These are phyloP conservation scores for Hydrolagus colliei DNA, from an alignment of 2,797 vertebrate genomes.

Conservation along the genomic window DNA sequence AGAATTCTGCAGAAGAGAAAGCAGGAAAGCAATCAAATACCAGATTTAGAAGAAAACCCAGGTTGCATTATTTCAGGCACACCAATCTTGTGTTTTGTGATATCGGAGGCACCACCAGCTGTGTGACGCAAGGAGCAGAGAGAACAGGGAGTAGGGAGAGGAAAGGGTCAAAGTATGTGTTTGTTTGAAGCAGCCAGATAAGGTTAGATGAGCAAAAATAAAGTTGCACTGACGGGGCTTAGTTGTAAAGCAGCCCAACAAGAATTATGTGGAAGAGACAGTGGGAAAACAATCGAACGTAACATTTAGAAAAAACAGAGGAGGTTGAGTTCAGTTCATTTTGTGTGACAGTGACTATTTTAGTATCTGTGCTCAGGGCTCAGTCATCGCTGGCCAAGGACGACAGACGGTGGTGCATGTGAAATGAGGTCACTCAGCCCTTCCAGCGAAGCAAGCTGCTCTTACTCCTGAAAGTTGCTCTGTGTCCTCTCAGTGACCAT, in stretches of 20 bases:
- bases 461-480: background rate
- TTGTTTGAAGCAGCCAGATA: no score
- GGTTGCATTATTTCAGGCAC: no score
- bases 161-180: background rate
- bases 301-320: background rate
- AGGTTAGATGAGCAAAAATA: background rate
- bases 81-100: no score
- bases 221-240: background rate
- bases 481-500: background rate
- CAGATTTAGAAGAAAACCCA: no score
- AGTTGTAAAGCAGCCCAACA: background rate
- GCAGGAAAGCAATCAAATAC: no score
- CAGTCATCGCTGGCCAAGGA: background rate
- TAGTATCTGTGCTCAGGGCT: background rate
- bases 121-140: no score
- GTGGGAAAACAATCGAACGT: background rate
- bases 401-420: no score
- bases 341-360: background rate
- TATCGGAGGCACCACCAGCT: no score
- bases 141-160: no score
- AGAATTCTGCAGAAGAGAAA: no score
- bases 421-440: background rate
- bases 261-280: background rate
- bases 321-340: background rate
- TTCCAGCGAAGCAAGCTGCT: background rate